These are phyloP conservation scores for Corydoras maculifer DNA, from an alignment of 2,113 vertebrate species.

Conservation along the genomic window DNA sequence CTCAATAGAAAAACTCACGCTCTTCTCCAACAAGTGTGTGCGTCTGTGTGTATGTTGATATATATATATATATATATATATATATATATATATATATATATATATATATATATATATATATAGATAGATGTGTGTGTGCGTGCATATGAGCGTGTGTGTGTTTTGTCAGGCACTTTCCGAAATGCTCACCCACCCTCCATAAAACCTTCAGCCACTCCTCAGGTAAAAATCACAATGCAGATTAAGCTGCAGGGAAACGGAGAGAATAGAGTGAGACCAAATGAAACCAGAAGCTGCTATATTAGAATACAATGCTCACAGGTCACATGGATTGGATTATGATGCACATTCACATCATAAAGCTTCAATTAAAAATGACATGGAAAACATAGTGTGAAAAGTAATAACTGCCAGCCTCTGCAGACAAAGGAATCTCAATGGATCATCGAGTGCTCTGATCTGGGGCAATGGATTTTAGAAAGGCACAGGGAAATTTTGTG, in stretches of 20 bases:
- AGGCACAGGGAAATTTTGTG: too few species aligned
- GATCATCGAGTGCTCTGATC: too few species aligned
- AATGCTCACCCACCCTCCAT: conserved; percentile 78
- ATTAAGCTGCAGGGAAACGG: conserved; percentile 75
- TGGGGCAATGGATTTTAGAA: too few species aligned
- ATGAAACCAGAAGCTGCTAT: too few species aligned
- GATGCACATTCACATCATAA: too few species aligned
- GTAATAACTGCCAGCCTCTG: too few species aligned
- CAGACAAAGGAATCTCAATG: too few species aligned
- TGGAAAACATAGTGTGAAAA: too few species aligned
- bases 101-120: background rate
- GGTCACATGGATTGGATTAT: too few species aligned
- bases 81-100: background rate
- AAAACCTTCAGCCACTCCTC: conserved; percentile 87
- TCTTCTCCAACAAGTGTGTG: conserved; percentile 8
- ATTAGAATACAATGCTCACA: too few species aligned
- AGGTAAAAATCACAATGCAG: conserved; percentile 89
- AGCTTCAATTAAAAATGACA: too few species aligned
- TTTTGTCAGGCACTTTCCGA: conserved; percentile 99
- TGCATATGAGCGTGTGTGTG: conserved; percentile 61
- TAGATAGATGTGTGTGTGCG: conserved; percentile 53
- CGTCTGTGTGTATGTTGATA: conserved; percentile 62
- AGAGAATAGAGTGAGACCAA: too few species aligned
- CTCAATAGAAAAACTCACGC: conserved; percentile 73
- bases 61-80: background rate